Conservation (phyloP, 37 sponge, comb jelly and placozoan genomes). For the Eunapius fragilis region DNA sequence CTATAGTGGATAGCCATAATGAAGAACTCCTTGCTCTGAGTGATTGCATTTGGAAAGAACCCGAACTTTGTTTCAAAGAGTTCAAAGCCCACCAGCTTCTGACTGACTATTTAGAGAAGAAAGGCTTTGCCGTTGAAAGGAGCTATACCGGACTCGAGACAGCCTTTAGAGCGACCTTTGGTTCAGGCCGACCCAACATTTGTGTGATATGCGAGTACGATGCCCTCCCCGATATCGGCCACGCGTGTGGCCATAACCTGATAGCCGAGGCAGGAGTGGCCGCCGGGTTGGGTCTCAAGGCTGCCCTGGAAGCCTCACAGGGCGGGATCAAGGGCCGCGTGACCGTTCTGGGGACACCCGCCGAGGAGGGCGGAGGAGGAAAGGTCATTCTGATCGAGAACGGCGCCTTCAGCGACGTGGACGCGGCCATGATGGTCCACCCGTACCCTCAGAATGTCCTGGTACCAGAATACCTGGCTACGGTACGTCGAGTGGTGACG, state of each 20-base stretch:
- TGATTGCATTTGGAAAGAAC: constrained; percentile 75
- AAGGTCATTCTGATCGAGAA: constrained; percentile 74
- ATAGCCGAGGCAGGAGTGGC: constrained; percentile 86
- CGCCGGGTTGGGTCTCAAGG: constrained; percentile 83
- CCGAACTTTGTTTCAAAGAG: constrained; percentile 68
- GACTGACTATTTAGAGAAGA: constrained; percentile 51
- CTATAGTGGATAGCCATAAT: neutral
- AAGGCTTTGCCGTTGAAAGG: constrained; percentile 58
- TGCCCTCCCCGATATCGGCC: constrained; percentile 88
- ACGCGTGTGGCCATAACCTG: constrained; percentile 90
- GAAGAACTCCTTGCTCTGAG: constrained; percentile 37
- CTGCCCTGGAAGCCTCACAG: constrained; percentile 50
- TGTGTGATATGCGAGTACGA: constrained; percentile 85
- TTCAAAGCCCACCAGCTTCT: constrained; percentile 34
- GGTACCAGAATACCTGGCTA: constrained; percentile 21
- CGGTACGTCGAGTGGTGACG: constrained; percentile 11
- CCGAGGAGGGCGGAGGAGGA: constrained; percentile 88
- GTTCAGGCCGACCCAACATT: constrained; percentile 63
- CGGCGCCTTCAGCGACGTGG: constrained; percentile 71
- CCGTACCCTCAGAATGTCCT: constrained; percentile 51
- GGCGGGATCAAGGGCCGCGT: constrained; percentile 43
- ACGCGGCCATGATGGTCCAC: constrained; percentile 94
- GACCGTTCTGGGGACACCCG: constrained; percentile 88
- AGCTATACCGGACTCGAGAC: constrained; percentile 51
- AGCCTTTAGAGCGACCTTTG: constrained; percentile 74